phyloP scores from a whole-genome alignment of 2,888 invertebrate genomes.

The Tenthredo livida region DNA sequence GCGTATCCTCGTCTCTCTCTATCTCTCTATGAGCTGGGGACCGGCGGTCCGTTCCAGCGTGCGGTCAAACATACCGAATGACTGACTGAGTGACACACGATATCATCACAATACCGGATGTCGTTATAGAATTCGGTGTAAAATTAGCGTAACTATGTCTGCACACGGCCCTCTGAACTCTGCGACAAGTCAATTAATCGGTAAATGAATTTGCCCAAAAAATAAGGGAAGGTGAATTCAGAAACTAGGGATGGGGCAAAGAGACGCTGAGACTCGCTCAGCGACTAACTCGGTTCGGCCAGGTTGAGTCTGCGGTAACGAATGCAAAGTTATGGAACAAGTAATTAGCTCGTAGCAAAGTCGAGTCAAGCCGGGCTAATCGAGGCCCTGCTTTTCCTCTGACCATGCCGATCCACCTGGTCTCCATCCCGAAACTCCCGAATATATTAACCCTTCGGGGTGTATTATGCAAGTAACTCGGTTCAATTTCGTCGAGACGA shows the following conservation, averaged over 20 bases:
- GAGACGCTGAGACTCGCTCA: neutral
- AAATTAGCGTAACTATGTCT: neutral
- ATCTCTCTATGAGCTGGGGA: neutral
- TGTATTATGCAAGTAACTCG: slow-evolving; percentile 4
- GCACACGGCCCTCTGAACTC: too few species aligned
- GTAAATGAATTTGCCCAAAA: neutral
- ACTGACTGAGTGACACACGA: neutral
- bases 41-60: neutral
- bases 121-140: neutral
- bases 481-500: neutral
- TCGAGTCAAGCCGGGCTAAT: slow-evolving; percentile 64
- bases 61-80: neutral
- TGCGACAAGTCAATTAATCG: neutral
- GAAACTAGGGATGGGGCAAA: neutral
- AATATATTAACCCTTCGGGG: slow-evolving; percentile 45
- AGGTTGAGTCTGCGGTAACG: slow-evolving; percentile 58
- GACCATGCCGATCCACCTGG: slow-evolving; percentile 8
- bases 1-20: neutral
- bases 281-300: neutral
- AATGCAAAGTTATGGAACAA: slow-evolving; percentile 68
- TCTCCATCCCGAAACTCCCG: neutral
- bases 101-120: neutral
- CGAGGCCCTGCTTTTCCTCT: slow-evolving; percentile 54
- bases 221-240: neutral
- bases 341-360: slow-evolving; percentile 66